Conservation (phyloP, 2,797 vertebrate species). For the Leptoclinus maculatus region DNA sequence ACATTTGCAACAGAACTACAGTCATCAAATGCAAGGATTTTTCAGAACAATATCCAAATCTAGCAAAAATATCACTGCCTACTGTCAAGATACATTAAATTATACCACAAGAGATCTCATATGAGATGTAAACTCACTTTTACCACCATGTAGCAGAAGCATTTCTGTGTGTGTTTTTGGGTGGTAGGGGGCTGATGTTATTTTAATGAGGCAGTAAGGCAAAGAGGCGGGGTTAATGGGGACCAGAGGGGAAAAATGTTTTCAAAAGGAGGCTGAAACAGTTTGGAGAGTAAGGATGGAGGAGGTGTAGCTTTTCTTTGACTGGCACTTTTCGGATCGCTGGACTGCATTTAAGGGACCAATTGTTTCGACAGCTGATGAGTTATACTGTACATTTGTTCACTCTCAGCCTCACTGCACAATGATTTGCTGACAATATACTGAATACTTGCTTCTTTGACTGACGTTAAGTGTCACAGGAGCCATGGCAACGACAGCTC, state of each 20-base stretch:
- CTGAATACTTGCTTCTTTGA: slow-evolving; percentile 11
- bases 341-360: not conserved
- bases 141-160: slow-evolving; percentile 53
- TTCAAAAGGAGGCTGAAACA: slow-evolving; percentile 62
- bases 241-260: slow-evolving; percentile 69
- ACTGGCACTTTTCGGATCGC: not conserved
- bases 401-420: not conserved
- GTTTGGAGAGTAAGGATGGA: slow-evolving; percentile 54
- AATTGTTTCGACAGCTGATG: not conserved
- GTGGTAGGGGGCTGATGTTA: slow-evolving; percentile 59
- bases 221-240: slow-evolving; percentile 74
- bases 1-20: not conserved
- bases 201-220: slow-evolving; percentile 68
- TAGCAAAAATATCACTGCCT: not conserved
- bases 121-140: slow-evolving; percentile 37
- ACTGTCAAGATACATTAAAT: not conserved
- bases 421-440: slow-evolving; percentile 45
- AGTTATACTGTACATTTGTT: slow-evolving; percentile 5
- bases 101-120: slow-evolving; percentile 8
- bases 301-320: slow-evolving; percentile 46
- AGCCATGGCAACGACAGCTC: slow-evolving; percentile 88
- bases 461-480: not conserved
- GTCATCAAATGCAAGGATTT: not conserved
- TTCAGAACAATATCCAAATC: not conserved
- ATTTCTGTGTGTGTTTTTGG: slow-evolving; percentile 45